A percentile compares a stretch with the other conserved stretches of the same genome.
These are phyloP conservation scores for Cochlearius cochlearius DNA, from an alignment of 2,113 vertebrate species.

Conservation along the genomic window DNA sequence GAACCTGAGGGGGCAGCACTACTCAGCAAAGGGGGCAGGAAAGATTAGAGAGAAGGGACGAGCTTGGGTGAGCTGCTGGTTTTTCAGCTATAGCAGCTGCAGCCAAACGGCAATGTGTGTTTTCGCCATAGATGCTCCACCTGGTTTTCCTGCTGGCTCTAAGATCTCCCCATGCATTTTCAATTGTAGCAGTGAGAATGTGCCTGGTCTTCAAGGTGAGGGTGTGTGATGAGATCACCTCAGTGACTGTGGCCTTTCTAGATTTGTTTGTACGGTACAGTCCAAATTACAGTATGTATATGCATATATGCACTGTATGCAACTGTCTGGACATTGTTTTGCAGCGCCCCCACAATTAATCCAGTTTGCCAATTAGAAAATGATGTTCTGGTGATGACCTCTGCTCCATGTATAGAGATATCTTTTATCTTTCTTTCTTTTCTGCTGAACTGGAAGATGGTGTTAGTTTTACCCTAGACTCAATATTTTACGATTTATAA, in stretches of 20 bases:
- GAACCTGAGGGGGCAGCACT: not conserved
- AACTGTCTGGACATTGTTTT: not conserved
- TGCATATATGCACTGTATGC: not conserved
- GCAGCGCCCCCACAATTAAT: not conserved
- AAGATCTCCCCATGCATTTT: not conserved
- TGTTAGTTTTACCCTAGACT: constrained; percentile 6
- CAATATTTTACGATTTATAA: constrained; percentile 16
- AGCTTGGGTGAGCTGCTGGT: not conserved
- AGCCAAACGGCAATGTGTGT: accelerated
- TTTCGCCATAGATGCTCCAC: not conserved
- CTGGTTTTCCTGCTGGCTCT: not conserved
- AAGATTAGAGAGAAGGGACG: not conserved
- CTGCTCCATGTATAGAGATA: not conserved
- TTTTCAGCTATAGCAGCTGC: not conserved
- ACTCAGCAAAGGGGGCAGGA: not conserved
- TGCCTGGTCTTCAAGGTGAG: not conserved
- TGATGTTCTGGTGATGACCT: not conserved
- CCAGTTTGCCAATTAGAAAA: not conserved
- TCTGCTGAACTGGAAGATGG: not conserved
- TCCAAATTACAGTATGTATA: not conserved
- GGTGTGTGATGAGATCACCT: not conserved
- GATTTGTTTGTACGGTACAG: not conserved
- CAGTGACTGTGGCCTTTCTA: not conserved
- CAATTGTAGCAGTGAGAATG: not conserved
- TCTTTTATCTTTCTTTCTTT: not conserved